These are phyloP conservation scores for Cossypha caffra DNA, from an alignment of 2,797 vertebrate genomes.

Conservation along the genomic window DNA sequence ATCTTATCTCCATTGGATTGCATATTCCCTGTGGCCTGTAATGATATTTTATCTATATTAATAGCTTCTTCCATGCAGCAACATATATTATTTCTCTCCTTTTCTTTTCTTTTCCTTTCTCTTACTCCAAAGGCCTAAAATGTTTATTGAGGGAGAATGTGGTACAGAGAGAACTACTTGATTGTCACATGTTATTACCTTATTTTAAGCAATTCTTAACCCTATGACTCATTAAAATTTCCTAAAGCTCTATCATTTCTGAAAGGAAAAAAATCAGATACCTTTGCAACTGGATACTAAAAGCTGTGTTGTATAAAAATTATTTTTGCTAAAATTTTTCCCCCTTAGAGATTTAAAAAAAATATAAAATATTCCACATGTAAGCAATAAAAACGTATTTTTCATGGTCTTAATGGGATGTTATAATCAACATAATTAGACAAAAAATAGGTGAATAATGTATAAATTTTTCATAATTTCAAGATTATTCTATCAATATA, in stretches of 20 bases:
- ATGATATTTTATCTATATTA: constrained; percentile 31
- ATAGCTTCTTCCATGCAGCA: neutral
- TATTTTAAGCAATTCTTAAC: constrained; percentile 35
- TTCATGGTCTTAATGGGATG: neutral
- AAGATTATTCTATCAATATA: neutral
- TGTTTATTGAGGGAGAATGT: neutral
- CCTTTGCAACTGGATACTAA: neutral
- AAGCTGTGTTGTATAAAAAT: neutral
- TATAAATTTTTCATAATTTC: neutral
- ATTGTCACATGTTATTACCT: neutral
- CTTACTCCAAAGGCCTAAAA: neutral
- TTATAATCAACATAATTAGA: neutral
- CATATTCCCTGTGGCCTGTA: neutral
- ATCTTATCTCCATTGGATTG: constrained; percentile 8
- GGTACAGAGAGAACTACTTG: neutral
- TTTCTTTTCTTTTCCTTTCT: neutral
- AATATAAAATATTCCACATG: neutral
- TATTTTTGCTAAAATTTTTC: neutral
- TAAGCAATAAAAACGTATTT: neutral
- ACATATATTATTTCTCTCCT: neutral
- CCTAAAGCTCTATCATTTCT: neutral
- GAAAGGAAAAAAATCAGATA: neutral
- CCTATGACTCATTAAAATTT: constrained; percentile 10
- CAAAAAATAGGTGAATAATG: neutral
- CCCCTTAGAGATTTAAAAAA: neutral